These are phyloP conservation scores for Nymphalis io DNA, from an alignment of 1,140 invertebrate genomes.

Conservation along the genomic window DNA sequence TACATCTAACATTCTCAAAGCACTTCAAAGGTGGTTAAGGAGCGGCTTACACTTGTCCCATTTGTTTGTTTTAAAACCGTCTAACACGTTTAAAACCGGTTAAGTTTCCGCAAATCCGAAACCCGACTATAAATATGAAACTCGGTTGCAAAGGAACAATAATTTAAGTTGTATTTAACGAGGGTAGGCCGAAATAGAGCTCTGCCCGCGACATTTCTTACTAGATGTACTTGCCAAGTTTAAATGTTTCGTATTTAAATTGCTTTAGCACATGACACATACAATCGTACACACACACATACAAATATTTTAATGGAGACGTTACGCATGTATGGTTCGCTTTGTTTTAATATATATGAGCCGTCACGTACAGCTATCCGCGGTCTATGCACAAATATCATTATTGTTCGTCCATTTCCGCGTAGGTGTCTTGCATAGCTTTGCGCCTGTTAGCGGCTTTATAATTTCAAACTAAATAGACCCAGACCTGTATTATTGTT, in stretches of 20 bases:
- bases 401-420: too few species aligned
- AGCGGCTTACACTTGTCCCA: slow-evolving; percentile 11
- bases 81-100: slow-evolving; percentile 20
- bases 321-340: not conserved
- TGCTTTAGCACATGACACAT: not conserved
- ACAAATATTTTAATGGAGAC: not conserved
- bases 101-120: slow-evolving; percentile 32
- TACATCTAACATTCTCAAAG: not conserved
- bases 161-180: slow-evolving; percentile 35
- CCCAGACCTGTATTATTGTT: too few species aligned
- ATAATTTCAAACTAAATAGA: too few species aligned
- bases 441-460: too few species aligned
- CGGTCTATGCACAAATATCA: not conserved
- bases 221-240: slow-evolving; percentile 33
- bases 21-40: slow-evolving; percentile 13
- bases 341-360: not conserved
- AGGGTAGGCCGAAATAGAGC: slow-evolving; percentile 28
- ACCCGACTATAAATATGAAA: slow-evolving; percentile 27
- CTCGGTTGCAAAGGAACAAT: slow-evolving; percentile 18
- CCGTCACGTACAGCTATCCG: not conserved
- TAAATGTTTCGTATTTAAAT: slow-evolving; percentile 21
- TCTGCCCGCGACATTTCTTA: slow-evolving; percentile 20
- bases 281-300: not conserved
- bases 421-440: too few species aligned
- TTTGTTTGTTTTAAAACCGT: slow-evolving; percentile 8